These are phyloP conservation scores for Clostera curtula DNA, from an alignment of 2,888 invertebrate genomes.

Conservation along the genomic window DNA sequence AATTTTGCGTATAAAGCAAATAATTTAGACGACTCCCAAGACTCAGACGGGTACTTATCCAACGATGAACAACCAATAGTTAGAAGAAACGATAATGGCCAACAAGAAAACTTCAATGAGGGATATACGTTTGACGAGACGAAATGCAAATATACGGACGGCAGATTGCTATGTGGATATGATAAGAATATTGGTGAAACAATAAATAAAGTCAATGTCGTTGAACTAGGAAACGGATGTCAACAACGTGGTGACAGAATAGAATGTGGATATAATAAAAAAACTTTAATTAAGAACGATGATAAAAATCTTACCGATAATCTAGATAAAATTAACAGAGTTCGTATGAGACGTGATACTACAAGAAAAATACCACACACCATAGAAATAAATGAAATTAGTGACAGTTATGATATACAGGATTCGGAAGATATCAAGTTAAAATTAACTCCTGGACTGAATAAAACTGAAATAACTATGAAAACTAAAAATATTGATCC, in stretches of 20 bases:
- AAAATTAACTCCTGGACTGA: too few relatives aligned
- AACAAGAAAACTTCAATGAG: constrained; percentile 10
- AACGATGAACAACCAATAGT: constrained; percentile 5
- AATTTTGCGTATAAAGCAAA: constrained; percentile 28
- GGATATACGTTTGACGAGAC: constrained; percentile 43
- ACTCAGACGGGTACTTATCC: constrained; percentile 11
- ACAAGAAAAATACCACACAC: too few relatives aligned
- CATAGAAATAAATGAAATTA: too few relatives aligned
- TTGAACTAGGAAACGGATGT: constrained; percentile 41
- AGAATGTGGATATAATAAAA: constrained; percentile 49
- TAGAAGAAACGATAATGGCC: neutral
- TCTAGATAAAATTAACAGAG: neutral
- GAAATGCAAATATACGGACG: constrained; percentile 35
- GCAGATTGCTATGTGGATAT: constrained; percentile 53
- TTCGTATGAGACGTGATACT: neutral
- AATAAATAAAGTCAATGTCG: constrained; percentile 16
- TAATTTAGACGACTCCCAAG: constrained; percentile 7
- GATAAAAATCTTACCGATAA: too few relatives aligned
- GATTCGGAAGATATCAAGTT: too few relatives aligned
- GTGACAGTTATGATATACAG: too few relatives aligned
- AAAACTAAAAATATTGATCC: too few relatives aligned
- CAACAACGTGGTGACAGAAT: constrained; percentile 40
- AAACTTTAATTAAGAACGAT: constrained; percentile 18
- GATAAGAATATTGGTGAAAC: constrained; percentile 38
- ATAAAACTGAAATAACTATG: too few relatives aligned